Percentiles rank a stretch among this genome's conserved stretches.
These are phyloP conservation scores for Drosophila gunungcola DNA, from an alignment of 1,140 invertebrate species.

Conservation along the genomic window DNA sequence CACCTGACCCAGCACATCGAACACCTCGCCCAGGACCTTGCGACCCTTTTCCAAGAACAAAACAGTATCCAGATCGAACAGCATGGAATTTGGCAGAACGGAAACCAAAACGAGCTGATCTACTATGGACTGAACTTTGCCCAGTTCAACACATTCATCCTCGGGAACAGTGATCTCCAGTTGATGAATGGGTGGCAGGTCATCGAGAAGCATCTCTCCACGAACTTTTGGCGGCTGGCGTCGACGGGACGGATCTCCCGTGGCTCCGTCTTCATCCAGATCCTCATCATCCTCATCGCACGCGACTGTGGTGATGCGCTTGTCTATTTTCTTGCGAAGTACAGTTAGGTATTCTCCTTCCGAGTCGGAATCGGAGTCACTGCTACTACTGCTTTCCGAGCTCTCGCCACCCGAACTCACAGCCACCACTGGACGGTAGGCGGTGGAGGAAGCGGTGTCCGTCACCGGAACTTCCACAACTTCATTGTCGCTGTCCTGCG, in stretches of 20 bases:
- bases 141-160: constrained; percentile 90
- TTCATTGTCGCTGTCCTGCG: constrained; percentile 52
- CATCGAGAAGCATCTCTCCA: constrained; percentile 86
- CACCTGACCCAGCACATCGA: constrained; percentile 95
- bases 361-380: constrained; percentile 58
- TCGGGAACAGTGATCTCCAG: constrained; percentile 91
- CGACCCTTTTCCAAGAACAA: constrained; percentile 91
- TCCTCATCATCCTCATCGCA: constrained; percentile 77
- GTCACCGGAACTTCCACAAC: constrained; percentile 67
- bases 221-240: constrained; percentile 67
- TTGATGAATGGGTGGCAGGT: constrained; percentile 93
- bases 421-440: constrained; percentile 49
- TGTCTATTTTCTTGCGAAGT: constrained; percentile 70
- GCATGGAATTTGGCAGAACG: constrained; percentile 88
- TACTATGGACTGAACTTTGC: constrained; percentile 89
- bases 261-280: constrained; percentile 48
- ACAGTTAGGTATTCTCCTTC: constrained; percentile 71
- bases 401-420: constrained; percentile 57
- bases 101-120: constrained; percentile 91
- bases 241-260: constrained; percentile 21
- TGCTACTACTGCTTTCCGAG: constrained; percentile 44
- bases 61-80: constrained; percentile 93
- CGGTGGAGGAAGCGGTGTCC: constrained; percentile 7
- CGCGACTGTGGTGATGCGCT: constrained; percentile 62
- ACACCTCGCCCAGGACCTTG: constrained; percentile 91